Conservation (phyloP, 2,888 invertebrate species). For the Unio delphinus region DNA sequence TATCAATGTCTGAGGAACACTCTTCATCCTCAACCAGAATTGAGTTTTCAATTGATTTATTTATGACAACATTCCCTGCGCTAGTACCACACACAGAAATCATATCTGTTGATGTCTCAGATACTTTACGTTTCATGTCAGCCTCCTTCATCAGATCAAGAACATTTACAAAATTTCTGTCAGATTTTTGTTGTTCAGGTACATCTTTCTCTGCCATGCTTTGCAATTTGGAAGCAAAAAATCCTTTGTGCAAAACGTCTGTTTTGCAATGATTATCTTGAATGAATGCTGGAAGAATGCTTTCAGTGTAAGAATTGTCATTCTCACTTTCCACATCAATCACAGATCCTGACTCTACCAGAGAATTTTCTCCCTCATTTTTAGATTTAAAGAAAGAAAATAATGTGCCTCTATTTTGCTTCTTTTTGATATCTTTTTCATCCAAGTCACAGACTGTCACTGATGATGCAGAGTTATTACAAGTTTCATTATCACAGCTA, state of each 20-base stretch:
- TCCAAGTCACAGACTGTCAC: background rate
- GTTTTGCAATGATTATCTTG: background rate
- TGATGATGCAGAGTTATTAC: background rate
- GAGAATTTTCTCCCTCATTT: constrained; percentile 1
- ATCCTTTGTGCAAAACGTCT: constrained; percentile 12
- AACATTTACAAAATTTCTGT: background rate
- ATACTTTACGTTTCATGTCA: background rate
- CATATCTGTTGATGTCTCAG: no score
- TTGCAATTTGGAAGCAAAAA: constrained; percentile 16
- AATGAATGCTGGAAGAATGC: no score
- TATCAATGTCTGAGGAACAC: no score
- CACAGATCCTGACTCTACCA: background rate
- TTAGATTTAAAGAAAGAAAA: constrained; percentile 6
- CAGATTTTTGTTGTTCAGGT: background rate
- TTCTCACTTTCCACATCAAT: background rate
- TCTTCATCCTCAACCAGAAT: constrained; percentile 10
- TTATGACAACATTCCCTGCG: no score
- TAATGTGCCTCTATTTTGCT: background rate
- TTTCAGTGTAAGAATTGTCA: no score
- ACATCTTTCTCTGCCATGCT: no score
- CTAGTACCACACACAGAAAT: no score
- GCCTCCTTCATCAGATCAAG: background rate
- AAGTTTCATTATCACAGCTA: background rate
- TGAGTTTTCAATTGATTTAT: background rate
- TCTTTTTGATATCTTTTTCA: background rate